Evolutionary conservation across 2,888 invertebrate species (phyloP), one percentile per base, ranked within the genome.

Genomic region (Taenaris catops): DNA sequence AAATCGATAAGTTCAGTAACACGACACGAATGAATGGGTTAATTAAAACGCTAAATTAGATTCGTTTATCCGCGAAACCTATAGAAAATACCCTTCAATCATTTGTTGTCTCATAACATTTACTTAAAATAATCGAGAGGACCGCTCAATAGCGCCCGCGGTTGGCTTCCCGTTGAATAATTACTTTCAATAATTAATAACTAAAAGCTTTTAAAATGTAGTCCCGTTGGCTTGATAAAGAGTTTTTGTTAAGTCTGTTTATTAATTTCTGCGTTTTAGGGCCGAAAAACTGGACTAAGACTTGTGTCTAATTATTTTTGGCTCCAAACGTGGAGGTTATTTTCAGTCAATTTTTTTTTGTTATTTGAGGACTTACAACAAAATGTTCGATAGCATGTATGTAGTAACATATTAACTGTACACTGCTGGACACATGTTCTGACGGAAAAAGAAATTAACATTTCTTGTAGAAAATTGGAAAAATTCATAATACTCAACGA

Each of bases 31-130:
- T 67, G 63, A 67, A 54, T 62, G 72, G 73, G 76, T 79, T 78
- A 78, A 83, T 81, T 80, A 79, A 78, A 78, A 74, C 69, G 68
- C 66, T 75, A 71, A 80, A 81, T 81, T 80, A 81, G 74, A 72
- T 80, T 79, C 69, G 70, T 76, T 79, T 75, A 78, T 74, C 72
- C 63, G 55, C 54, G 72, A 72, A 73, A 70, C 73, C 72, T 73
- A 71, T 76, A 71, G 74, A 69, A 72, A 70, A 73, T 75, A 73
- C 65, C 61, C 61, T 53, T 58, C 55, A 63, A 64, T 63, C 63
- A 63, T 62, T 63, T 63, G 63, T 61, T 61, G 61, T 57, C 57
- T 68, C 64, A 68, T 70, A 65, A 70, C 63, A 63, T 65, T 36
- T 9, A 14, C 27, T 32, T 28, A 17, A 23, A 28, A 36, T 33